phyloP scores from a whole-genome alignment of 2,888 invertebrate species.

The Tuberolachnus salignus region DNA sequence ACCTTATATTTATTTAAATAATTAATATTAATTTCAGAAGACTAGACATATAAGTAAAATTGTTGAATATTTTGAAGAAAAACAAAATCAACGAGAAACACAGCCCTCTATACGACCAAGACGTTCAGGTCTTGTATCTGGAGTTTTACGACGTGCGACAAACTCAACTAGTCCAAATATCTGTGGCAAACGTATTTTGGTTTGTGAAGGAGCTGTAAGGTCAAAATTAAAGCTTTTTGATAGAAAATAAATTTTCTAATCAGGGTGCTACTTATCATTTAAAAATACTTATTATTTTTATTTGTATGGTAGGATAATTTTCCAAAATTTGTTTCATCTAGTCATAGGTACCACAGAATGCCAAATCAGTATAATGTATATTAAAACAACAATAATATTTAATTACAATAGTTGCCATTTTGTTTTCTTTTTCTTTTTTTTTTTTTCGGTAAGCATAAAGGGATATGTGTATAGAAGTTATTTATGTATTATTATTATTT shows the following conservation, averaged over 20 bases:
- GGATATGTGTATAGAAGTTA: conserved; percentile 43
- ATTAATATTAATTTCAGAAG: conserved; percentile 63
- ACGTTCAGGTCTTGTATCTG: conserved; percentile 45
- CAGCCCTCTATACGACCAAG: conserved; percentile 43
- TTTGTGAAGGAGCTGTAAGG: conserved; percentile 85
- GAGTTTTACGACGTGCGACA: conserved; percentile 43
- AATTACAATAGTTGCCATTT: conserved; percentile 54
- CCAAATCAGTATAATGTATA: conserved; percentile 55
- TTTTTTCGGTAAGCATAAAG: conserved; percentile 27
- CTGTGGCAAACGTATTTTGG: conserved; percentile 67
- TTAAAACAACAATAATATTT: conserved; percentile 49
- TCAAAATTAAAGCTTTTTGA: conserved; percentile 86
- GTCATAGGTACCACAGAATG: conserved; percentile 55
- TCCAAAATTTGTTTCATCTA: conserved; percentile 49
- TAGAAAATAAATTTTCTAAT: conserved; percentile 65
- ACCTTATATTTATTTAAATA: conserved; percentile 60
- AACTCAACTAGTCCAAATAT: conserved; percentile 57
- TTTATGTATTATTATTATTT: conserved; percentile 20
- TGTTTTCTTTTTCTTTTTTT: conserved; percentile 25
- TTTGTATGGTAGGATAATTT: conserved; percentile 35
- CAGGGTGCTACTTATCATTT: conserved; percentile 53
- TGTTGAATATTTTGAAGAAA: conserved; percentile 86
- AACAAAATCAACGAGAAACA: conserved; percentile 62
- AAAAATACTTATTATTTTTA: conserved; percentile 31
- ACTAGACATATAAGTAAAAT: conserved; percentile 79